Percentiles rank a stretch among this genome's conserved stretches.
These are phyloP conservation scores for Lamproptera curius DNA, from an alignment of 2,888 invertebrate genomes.

Conservation along the genomic window DNA sequence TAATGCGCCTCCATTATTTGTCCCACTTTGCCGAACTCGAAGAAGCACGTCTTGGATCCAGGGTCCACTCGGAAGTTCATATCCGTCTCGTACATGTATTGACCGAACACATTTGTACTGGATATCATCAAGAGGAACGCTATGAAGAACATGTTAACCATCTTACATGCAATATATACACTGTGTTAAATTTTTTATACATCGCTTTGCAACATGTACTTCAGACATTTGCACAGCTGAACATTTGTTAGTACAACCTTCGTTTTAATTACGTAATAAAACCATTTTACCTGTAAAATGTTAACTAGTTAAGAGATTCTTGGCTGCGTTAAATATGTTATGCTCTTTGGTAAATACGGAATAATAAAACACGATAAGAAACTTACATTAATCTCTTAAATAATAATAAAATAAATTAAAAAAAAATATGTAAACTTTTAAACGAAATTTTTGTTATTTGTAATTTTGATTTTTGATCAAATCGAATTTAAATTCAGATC, in stretches of 20 bases:
- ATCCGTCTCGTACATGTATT: constrained; percentile 49
- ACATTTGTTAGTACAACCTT: background rate
- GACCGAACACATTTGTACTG: constrained; percentile 29
- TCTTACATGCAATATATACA: constrained; percentile 1
- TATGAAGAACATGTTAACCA: constrained; percentile 27
- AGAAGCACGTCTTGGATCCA: constrained; percentile 57
- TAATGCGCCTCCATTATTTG: constrained; percentile 62
- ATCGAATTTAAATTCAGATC: too few species aligned
- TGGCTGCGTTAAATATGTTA: too few species aligned
- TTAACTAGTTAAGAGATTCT: too few species aligned
- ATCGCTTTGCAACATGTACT: constrained; percentile 4
- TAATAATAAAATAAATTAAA: too few species aligned
- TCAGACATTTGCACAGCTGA: constrained; percentile 35
- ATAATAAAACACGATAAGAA: too few species aligned
- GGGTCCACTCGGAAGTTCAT: constrained; percentile 59
- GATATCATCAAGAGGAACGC: constrained; percentile 19
- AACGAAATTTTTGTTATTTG: too few species aligned
- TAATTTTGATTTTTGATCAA: too few species aligned
- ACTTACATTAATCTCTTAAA: too few species aligned
- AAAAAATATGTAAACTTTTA: too few species aligned
- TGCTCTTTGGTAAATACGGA: too few species aligned
- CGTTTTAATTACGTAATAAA: constrained; percentile 7
- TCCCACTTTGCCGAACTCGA: constrained; percentile 51
- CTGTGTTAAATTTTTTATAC: constrained; percentile 1
- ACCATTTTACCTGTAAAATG: background rate